Conservation (phyloP, 2,113 vertebrate species). For the Chaetops frenatus region DNA sequence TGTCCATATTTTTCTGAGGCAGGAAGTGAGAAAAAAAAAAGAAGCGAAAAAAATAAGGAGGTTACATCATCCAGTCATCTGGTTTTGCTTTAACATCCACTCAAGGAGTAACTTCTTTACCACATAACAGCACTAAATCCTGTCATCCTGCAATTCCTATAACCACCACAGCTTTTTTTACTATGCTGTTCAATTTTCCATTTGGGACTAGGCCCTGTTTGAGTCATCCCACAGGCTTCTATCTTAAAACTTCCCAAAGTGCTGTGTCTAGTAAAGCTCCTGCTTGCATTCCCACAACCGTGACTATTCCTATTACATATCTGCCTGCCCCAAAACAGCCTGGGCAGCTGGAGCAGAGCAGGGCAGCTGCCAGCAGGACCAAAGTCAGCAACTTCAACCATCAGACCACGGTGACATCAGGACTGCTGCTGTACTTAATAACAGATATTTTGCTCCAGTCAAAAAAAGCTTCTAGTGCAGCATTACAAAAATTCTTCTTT, state of each 20-base stretch:
- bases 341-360: not conserved
- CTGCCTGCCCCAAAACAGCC: not conserved
- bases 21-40: not conserved
- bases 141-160: constrained; percentile 10
- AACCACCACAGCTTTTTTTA: constrained; percentile 25
- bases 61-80: constrained; percentile 54
- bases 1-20: not conserved
- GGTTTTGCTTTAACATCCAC: constrained; percentile 52
- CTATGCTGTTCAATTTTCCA: constrained; percentile 44
- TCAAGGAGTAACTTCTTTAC: constrained; percentile 46
- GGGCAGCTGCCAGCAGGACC: not conserved
- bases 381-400: not conserved
- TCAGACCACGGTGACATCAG: not conserved
- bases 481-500: not conserved
- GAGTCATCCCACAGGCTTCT: constrained; percentile 40
- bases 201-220: not conserved
- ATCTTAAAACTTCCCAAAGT: not conserved
- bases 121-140: constrained; percentile 48
- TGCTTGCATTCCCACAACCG: not conserved
- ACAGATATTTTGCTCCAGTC: not conserved
- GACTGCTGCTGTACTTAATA: not conserved
- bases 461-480: not conserved
- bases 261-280: not conserved
- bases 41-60: not conserved
- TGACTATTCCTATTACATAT: not conserved